Percentiles rank a stretch among this genome's conserved stretches.
Evolutionary conservation across 2,797 vertebrate genomes (phyloP).

Genomic region (Megalops cyprinoides): DNA sequence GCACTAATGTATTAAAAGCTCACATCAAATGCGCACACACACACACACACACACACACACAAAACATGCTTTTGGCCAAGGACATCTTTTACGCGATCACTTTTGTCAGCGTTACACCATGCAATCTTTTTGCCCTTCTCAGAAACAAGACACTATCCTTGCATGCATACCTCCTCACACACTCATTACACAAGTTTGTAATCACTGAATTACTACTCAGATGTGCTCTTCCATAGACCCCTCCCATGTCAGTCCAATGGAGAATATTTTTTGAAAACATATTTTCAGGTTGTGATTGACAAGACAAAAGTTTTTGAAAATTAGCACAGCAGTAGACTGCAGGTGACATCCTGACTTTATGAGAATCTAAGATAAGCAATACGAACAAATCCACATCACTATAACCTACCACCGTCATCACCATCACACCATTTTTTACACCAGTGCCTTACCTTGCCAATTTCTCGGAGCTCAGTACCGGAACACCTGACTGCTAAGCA

Average conservation of each 20-base stretch:
- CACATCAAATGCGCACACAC: neutral
- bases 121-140: neutral
- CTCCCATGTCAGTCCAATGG: too few species aligned
- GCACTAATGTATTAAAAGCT: neutral
- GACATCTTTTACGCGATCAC: neutral
- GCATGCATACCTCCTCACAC: neutral
- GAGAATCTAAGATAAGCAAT: neutral
- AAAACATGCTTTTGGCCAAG: too few species aligned
- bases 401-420: neutral
- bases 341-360: neutral
- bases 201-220: too few species aligned
- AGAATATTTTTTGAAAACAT: neutral
- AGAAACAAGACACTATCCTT: neutral
- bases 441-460: neutral
- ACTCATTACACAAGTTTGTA: too few species aligned
- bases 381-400: neutral
- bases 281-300: neutral
- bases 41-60: neutral
- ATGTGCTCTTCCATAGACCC: too few species aligned
- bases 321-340: neutral
- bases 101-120: neutral
- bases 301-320: neutral
- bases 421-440: neutral
- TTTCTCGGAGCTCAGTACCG: neutral
- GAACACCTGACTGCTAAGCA: neutral